Evolutionary conservation across 1,140 invertebrate genomes (phyloP).

Genomic region (Drosophila subobscura): DNA sequence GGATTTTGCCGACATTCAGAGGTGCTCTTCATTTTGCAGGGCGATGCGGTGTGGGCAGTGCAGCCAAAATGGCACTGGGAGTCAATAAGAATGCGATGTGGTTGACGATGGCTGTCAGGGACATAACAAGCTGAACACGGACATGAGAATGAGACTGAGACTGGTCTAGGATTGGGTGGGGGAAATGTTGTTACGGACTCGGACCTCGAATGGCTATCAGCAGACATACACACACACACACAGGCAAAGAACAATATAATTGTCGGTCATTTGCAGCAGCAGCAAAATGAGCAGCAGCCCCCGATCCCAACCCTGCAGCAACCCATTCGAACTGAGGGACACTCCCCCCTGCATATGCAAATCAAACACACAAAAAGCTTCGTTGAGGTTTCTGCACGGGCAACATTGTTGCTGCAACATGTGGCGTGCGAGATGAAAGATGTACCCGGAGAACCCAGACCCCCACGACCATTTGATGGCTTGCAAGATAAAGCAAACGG

Average conservation of each 20-base stretch:
- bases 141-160: slow-evolving; percentile 31
- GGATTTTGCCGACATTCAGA: slow-evolving; percentile 11
- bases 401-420: slow-evolving; percentile 75
- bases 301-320: background rate
- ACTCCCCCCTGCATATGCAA: slow-evolving; percentile 68
- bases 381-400: slow-evolving; percentile 16
- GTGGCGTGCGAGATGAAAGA: slow-evolving; percentile 20
- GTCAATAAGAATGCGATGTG: slow-evolving; percentile 79
- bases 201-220: slow-evolving; percentile 51
- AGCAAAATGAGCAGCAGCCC: slow-evolving; percentile 63
- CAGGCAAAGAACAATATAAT: slow-evolving; percentile 66
- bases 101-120: slow-evolving; percentile 64
- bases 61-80: slow-evolving; percentile 71
- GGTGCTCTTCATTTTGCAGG: slow-evolving; percentile 1
- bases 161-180: background rate
- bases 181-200: slow-evolving; percentile 14
- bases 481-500: slow-evolving; percentile 56
- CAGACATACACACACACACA: slow-evolving; percentile 28
- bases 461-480: slow-evolving; percentile 24
- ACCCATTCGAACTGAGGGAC: background rate
- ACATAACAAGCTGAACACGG: slow-evolving; percentile 73
- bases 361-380: slow-evolving; percentile 72
- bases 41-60: slow-evolving; percentile 24
- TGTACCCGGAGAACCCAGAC: background rate
- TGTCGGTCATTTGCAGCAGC: slow-evolving; percentile 81